Percentiles rank a stretch among this genome's conserved stretches.
phyloP scores from a whole-genome alignment of 2,888 invertebrate species.

The Allolobophora icterica region DNA sequence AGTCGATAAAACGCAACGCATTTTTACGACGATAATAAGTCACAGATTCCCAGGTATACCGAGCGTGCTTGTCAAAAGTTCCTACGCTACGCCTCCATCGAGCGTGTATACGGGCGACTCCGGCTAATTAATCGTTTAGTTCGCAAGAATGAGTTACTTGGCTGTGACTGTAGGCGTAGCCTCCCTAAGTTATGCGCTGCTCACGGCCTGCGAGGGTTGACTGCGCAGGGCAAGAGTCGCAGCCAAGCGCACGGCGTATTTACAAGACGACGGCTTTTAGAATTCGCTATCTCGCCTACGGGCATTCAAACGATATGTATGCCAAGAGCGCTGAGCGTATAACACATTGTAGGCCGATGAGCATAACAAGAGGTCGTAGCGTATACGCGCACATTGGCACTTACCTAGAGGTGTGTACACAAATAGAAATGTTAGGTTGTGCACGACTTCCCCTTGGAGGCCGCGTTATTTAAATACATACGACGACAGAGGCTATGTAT shows the following conservation, averaged over 20 bases:
- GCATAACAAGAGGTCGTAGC: background rate
- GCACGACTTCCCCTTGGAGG: no score
- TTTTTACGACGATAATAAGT: background rate
- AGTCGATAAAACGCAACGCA: background rate
- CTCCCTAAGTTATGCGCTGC: background rate
- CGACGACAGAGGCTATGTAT: no score
- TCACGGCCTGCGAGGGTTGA: background rate
- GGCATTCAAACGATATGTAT: background rate
- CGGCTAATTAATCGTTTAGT: background rate
- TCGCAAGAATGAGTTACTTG: background rate
- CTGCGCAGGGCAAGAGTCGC: background rate
- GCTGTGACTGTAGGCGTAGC: background rate
- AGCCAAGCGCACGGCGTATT: background rate
- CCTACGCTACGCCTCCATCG: background rate
- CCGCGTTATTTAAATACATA: no score
- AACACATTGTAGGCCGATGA: background rate
- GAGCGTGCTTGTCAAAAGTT: background rate
- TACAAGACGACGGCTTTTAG: background rate
- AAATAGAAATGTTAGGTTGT: background rate
- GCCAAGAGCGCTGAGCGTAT: background rate
- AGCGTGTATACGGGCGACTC: background rate
- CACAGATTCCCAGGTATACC: background rate
- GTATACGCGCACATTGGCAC: background rate
- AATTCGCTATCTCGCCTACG: background rate
- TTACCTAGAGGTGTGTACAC: background rate